Percentiles rank a stretch among this genome's conserved stretches.
These are phyloP conservation scores for Eucidaris tribuloides DNA, from an alignment of 35 echinoderm and acorn worm genomes.

Conservation along the genomic window DNA sequence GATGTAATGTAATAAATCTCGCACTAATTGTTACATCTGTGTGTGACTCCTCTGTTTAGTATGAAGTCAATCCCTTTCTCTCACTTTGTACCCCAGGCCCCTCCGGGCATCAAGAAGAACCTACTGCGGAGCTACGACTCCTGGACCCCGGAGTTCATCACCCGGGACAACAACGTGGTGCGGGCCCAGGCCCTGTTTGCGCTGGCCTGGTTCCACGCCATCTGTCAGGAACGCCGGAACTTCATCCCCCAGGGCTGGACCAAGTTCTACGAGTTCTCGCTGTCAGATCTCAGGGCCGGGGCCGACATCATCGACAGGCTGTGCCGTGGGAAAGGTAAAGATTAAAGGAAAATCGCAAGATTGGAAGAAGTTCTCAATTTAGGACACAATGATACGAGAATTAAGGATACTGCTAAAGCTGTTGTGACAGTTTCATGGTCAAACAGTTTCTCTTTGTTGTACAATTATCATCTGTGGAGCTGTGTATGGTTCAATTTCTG, in stretches of 20 bases:
- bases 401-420: too few species aligned
- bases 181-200: slow-evolving; percentile 92
- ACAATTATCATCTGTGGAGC: too few species aligned
- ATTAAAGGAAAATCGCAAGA: too few species aligned
- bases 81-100: slow-evolving; percentile 47
- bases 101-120: slow-evolving; percentile 98
- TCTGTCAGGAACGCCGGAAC: slow-evolving; percentile 93
- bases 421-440: too few species aligned
- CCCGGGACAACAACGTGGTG: slow-evolving; percentile 76
- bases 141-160: slow-evolving; percentile 92
- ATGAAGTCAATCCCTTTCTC: too few species aligned
- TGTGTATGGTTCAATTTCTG: too few species aligned
- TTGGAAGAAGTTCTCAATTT: too few species aligned
- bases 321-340: slow-evolving; percentile 64
- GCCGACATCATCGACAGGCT: slow-evolving; percentile 96
- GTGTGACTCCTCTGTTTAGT: too few species aligned
- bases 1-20: too few species aligned
- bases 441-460: too few species aligned
- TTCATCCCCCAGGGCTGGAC: slow-evolving; percentile 99
- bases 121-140: slow-evolving; percentile 90
- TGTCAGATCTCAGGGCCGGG: slow-evolving; percentile 88
- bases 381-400: too few species aligned
- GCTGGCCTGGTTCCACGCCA: slow-evolving; percentile 96
- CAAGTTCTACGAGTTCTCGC: slow-evolving; percentile 97
- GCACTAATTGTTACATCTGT: too few species aligned